Percentiles rank a stretch among this genome's conserved stretches.
These are phyloP conservation scores for Lasaia peninsularis DNA, from an alignment of 1,140 invertebrate species.

Conservation along the genomic window DNA sequence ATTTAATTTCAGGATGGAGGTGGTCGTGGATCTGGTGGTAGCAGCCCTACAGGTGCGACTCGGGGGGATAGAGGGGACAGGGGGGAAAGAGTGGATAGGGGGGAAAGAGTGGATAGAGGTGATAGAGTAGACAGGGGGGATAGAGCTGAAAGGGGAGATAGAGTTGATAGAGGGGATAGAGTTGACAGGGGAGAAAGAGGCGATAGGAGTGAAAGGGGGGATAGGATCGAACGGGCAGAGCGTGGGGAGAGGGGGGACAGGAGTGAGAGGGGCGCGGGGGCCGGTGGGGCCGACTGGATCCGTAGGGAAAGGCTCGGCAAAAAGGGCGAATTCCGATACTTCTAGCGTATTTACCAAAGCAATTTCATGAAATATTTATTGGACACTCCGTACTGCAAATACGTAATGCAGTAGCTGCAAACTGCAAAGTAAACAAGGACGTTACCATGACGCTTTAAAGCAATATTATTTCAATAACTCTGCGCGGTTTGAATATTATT, in stretches of 20 bases:
- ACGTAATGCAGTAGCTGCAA: not conserved
- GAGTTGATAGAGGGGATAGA: slow-evolving; percentile 32
- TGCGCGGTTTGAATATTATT: no score
- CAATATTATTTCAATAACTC: no score
- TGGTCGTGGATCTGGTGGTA: slow-evolving; percentile 54
- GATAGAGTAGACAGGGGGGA: slow-evolving; percentile 92
- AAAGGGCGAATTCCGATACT: slow-evolving; percentile 97
- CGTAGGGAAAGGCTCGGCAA: slow-evolving; percentile 92
- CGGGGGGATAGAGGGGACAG: slow-evolving; percentile 53
- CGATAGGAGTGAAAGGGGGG: slow-evolving; percentile 91
- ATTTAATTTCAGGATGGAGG: slow-evolving; percentile 41
- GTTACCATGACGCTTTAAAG: no score
- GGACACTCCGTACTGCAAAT: not conserved
- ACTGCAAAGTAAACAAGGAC: not conserved
- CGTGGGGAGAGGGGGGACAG: slow-evolving; percentile 36
- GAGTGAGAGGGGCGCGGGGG: slow-evolving; percentile 25
- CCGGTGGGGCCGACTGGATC: slow-evolving; percentile 83
- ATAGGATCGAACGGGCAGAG: slow-evolving; percentile 95
- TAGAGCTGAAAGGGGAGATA: slow-evolving; percentile 94
- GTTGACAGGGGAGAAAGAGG: slow-evolving; percentile 42
- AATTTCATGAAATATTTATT: slow-evolving; percentile 2
- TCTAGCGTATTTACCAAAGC: slow-evolving; percentile 77
- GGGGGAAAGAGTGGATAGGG: slow-evolving; percentile 34
- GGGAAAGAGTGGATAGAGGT: slow-evolving; percentile 41
- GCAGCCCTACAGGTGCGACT: slow-evolving; percentile 52